Evolutionary conservation across 2,888 invertebrate species (phyloP), one percentile per base, ranked within the genome.

Genomic region (Lycia hirtaria): DNA sequence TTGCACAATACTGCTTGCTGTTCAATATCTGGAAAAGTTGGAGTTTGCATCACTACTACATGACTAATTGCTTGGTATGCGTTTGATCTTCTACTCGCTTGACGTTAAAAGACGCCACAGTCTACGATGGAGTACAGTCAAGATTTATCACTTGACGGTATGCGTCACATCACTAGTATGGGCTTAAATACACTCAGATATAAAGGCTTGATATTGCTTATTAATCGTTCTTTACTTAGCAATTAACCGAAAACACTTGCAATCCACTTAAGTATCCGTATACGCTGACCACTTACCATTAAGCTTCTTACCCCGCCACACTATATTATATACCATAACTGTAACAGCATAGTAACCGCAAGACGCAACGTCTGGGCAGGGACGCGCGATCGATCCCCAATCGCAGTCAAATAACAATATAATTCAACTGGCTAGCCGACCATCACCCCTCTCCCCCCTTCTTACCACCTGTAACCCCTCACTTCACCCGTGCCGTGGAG

Each of bases 381-480:
- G 62, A 61, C 62, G 62, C 57, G 56, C 72, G 67, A 76, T 76
- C 76, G 72, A 74, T 76, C 69, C 71, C 67, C 67, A 68, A 66
- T 68, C 67, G 67, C 52, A 65, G 50, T 60, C 69, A 71, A 71
- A 76, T 74, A 75, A 75, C 73, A 73, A 72, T 76, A 77, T 77
- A 77, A 76, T 75, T 78, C 77, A 73, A 75, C 68, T 67, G 73
- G 72, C 72, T 68, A 67, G 67, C 67, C 71, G 65, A 64, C 61
- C 60, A 56, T 47, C 55, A 43, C 55, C 55, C 51, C 64, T n/a
- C 55, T 45, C 55, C 55, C 51, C 64, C 19, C 26, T 9, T 26
- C n/a, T n/a, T n/a, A n/a, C n/a, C 65, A 61, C 64, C 67, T 62
- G 61, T 14, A 3, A 5, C 54, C 60, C 55, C 59, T n/a, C n/a